Base-by-base conservation (phyloP, 2,113 vertebrate genomes). In the Prolemur simus region DNA sequence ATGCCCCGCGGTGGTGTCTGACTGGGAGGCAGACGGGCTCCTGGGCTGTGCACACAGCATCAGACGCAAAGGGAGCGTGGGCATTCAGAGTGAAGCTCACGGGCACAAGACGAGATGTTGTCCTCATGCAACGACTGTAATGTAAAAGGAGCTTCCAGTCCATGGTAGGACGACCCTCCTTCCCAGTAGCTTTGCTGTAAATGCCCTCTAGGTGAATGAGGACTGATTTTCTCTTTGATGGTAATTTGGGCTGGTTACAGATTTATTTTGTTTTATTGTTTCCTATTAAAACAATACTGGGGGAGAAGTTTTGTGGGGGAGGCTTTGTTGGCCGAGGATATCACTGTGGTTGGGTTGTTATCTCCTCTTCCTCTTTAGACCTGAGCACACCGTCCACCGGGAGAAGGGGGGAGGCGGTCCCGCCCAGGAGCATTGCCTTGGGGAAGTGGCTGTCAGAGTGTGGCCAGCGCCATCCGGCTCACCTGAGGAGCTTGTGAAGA, bases 231-330 rank as follows among this genome's bases (percentile, higher is more conserved):
- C 34, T 69, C 12, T 92, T 45, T 78, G 77, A 84, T 29, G 66
- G 37, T 4, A n/a, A 58, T 37, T 71, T 64, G n/a, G 45, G 52
- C 45, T 47, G 47, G 27, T 64, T 56, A 42, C 20, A 60, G 52
- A 47, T 88, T 82, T 42, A 34, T 32, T 87, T 47, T 56, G 68
- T 45, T 76, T 45, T 90, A 37, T 42, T 60, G 73, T 60, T 92
- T 89, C 34, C 52, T 78, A 47, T 29, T 54, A 32, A 81, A 74
- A 91, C 34, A 27, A 58, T 5, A 8, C 5, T 15, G 23, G 64
- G n/a, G 27, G 52, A 49, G 29, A 45, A 5, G 14, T 23, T 1
- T 2, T 0, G 56, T 29, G 14, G 6, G n/a, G 58, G 39, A 13
- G 17, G 3, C 32, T 45, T 10, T 54, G n/a, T 47, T 3, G 1